phyloP scores from a whole-genome alignment of 2,113 vertebrate species.

The Macquaria australasica region DNA sequence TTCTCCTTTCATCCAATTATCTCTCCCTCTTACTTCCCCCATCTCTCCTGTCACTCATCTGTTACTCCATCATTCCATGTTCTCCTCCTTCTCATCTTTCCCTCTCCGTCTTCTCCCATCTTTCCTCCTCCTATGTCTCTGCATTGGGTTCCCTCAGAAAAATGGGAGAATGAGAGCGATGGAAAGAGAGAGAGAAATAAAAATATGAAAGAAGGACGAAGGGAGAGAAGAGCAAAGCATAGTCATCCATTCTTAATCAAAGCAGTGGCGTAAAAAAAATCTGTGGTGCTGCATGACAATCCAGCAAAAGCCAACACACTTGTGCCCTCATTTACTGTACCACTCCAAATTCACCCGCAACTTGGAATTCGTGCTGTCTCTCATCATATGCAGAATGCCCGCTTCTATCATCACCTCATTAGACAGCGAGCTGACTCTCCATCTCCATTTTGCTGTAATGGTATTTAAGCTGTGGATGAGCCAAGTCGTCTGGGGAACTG shows the following conservation, averaged over 20 bases:
- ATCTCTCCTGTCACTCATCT: slow-evolving; percentile 33
- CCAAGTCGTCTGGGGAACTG: slow-evolving; percentile 37
- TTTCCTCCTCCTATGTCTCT: slow-evolving; percentile 29
- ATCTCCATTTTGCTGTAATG: slow-evolving; percentile 20
- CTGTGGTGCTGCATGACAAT: slow-evolving; percentile 44
- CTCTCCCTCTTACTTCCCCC: not conserved
- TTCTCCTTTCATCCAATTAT: slow-evolving; percentile 33
- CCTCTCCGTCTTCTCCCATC: slow-evolving; percentile 3
- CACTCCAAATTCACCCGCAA: slow-evolving; percentile 13
- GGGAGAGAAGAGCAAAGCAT: slow-evolving; percentile 32
- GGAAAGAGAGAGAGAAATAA: slow-evolving; percentile 37
- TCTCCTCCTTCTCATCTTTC: slow-evolving; percentile 15
- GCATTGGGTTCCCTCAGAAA: slow-evolving; percentile 35
- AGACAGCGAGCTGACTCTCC: slow-evolving; percentile 40
- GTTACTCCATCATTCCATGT: slow-evolving; percentile 18
- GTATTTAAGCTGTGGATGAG: slow-evolving; percentile 40
- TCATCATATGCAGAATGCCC: slow-evolving; percentile 21
- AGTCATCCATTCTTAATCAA: slow-evolving; percentile 72
- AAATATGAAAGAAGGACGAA: slow-evolving; percentile 34
- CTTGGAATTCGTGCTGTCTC: slow-evolving; percentile 40
- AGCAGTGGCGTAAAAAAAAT: slow-evolving; percentile 40
- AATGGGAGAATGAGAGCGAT: slow-evolving; percentile 12
- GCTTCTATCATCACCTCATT: slow-evolving; percentile 53
- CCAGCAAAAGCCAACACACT: slow-evolving; percentile 41
- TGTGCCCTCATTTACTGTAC: slow-evolving; percentile 24